A percentile compares a stretch with the other conserved stretches of the same genome.
phyloP scores from a whole-genome alignment of 2,113 vertebrate genomes.

The Microcebus lehilahytsara region DNA sequence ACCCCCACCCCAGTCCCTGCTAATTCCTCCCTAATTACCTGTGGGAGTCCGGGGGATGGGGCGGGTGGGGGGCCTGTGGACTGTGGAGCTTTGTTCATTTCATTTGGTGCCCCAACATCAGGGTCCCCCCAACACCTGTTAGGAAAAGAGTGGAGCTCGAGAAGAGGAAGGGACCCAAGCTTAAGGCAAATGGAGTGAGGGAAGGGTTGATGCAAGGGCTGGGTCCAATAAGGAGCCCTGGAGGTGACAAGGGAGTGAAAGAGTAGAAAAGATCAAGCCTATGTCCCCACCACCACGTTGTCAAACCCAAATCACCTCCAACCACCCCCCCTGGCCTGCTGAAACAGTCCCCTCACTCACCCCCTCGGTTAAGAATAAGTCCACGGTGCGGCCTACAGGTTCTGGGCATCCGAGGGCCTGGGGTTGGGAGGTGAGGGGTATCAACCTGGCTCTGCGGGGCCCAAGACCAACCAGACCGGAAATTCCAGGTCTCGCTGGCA shows the following conservation, averaged over 20 bases:
- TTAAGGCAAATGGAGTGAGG: slow-evolving; percentile 20
- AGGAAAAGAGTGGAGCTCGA: slow-evolving; percentile 64
- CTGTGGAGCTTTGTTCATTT: slow-evolving; percentile 99
- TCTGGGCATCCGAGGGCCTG: slow-evolving; percentile 80
- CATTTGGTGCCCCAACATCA: slow-evolving; percentile 95
- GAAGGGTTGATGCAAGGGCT: slow-evolving; percentile 14
- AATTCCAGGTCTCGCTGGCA: slow-evolving; percentile 80
- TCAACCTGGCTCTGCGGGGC: slow-evolving; percentile 76
- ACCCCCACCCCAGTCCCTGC: slow-evolving; percentile 27
- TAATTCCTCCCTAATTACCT: slow-evolving; percentile 86
- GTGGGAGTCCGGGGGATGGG: slow-evolving; percentile 96
- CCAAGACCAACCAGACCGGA: slow-evolving; percentile 78
- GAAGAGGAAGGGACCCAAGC: slow-evolving; percentile 36
- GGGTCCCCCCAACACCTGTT: slow-evolving; percentile 88
- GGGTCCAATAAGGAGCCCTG: neutral
- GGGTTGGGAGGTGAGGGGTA: slow-evolving; percentile 77
- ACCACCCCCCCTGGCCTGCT: slow-evolving; percentile 17
- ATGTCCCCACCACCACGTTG: neutral
- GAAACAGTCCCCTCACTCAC: slow-evolving; percentile 55
- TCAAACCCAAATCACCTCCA: neutral
- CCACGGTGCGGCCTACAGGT: slow-evolving; percentile 78
- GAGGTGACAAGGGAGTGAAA: neutral
- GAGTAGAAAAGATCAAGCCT: neutral
- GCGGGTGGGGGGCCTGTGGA: slow-evolving; percentile 97
- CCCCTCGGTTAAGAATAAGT: slow-evolving; percentile 74